A percentile compares a stretch with the other conserved stretches of the same genome.
Conservation (phyloP, 2,888 invertebrate species). For the Spodoptera exigua region DNA sequence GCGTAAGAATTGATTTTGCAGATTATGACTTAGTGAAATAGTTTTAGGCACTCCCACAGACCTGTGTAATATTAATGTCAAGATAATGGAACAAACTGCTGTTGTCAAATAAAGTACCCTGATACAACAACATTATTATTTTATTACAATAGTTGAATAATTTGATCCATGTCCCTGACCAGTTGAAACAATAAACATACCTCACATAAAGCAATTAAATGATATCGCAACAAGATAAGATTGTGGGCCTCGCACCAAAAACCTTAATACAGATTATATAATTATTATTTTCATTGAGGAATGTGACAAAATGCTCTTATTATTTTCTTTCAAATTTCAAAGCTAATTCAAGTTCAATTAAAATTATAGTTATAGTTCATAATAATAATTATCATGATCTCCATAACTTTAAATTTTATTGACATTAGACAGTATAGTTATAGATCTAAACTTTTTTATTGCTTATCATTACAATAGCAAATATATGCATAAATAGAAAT, state of each 20-base stretch:
- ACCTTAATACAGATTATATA: slow-evolving; percentile 9
- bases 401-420: not conserved
- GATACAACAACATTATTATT: slow-evolving; percentile 47
- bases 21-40: slow-evolving; percentile 55
- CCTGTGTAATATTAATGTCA: slow-evolving; percentile 57
- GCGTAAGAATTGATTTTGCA: slow-evolving; percentile 69
- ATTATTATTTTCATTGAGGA: slow-evolving; percentile 13
- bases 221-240: slow-evolving; percentile 35
- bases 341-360: slow-evolving; percentile 2
- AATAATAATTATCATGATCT: not conserved
- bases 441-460: not conserved
- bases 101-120: slow-evolving; percentile 74
- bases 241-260: slow-evolving; percentile 22
- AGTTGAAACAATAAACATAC: slow-evolving; percentile 13
- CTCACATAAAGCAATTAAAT: slow-evolving; percentile 10
- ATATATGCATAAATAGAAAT: not conserved
- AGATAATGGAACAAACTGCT: slow-evolving; percentile 65
- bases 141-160: slow-evolving; percentile 26
- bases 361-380: slow-evolving; percentile 11
- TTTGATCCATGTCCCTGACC: slow-evolving; percentile 17
- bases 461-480: slow-evolving; percentile 36
- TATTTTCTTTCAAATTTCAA: slow-evolving; percentile 8
- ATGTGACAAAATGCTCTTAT: slow-evolving; percentile 18
- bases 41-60: slow-evolving; percentile 50
- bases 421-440: slow-evolving; percentile 2